Evolutionary conservation across 2,797 vertebrate species (phyloP), one percentile per base, ranked within the genome.

Genomic region (Corythornis leucogaster): DNA sequence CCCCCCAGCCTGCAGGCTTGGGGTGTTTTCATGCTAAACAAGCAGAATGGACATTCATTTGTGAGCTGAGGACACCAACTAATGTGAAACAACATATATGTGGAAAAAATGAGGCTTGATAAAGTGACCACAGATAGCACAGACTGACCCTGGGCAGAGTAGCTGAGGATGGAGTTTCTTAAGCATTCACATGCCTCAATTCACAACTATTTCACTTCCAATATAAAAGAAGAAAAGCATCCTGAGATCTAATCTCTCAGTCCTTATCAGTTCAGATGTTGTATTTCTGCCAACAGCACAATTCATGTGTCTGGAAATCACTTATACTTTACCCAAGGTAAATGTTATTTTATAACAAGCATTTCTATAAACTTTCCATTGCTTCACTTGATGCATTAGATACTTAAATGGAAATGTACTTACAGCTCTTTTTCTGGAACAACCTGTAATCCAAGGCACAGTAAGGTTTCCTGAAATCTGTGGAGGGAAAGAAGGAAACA

Each of bases 381-480:
- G 40, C 35, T 80, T 80, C 30, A 45, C 30, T 35, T 87, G 58
- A 78, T 24, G 20, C 25, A 77, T 91, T 92, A 95, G 42, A 45
- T 90, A 71, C 54, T 95, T 87, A 88, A 95, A 97, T 93, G 86
- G 70, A 96, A 96, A 96, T 61, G 80, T 95, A 99, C 99, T 99
- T 97, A 99, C 99, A 97, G 99, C 99, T 99, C 99, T 98, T 97
- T 99, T 99, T 87, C 99, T 98, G 96, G 99, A 99, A 98, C 98
- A 99, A 96, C 98, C 99, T 94, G 98, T 98, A 97, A 99, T 98
- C 99, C 99, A 99, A 97, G 99, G 99, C 97, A 98, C 98, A 92
- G 98, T 98, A 96, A 98, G 97, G 97, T 98, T 98, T 97, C 98
- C 97, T 97, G 98, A 98, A 97, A 98, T 98, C 99, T 99, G 97